phyloP scores from a whole-genome alignment of 2,113 vertebrate genomes.

The Eurypyga helias region DNA sequence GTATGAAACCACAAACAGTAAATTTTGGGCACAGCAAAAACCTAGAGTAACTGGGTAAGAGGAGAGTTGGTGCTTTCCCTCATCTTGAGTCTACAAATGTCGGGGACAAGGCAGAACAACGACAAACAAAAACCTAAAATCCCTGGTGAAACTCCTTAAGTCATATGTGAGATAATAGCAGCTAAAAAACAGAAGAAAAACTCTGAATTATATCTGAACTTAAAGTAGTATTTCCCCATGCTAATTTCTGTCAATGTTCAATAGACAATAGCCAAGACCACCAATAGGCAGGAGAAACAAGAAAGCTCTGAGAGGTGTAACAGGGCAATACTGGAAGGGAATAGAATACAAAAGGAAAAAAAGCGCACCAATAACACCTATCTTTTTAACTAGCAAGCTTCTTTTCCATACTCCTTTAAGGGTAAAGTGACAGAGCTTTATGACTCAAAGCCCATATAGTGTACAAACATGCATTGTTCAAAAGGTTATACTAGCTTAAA shows the following conservation, averaged over 20 bases:
- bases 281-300: neutral
- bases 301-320: neutral
- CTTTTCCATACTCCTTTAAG: neutral
- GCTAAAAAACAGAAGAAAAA: neutral
- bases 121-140: neutral
- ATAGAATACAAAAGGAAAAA: neutral
- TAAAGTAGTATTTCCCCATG: neutral
- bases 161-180: neutral
- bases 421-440: neutral
- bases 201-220: neutral
- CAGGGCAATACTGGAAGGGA: neutral
- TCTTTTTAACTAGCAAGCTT: neutral
- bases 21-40: neutral
- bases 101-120: neutral
- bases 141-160: neutral
- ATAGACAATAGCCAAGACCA: neutral
- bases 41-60: neutral
- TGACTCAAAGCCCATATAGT: neutral
- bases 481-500: neutral
- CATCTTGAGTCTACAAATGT: neutral
- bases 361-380: rapidly evolving
- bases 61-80: neutral
- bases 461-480: neutral
- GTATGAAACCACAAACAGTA: neutral
- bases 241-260: neutral